Evolutionary conservation across 2,797 vertebrate species (phyloP), one percentile per base, ranked within the genome.

Genomic region (Siniperca obscura): DNA sequence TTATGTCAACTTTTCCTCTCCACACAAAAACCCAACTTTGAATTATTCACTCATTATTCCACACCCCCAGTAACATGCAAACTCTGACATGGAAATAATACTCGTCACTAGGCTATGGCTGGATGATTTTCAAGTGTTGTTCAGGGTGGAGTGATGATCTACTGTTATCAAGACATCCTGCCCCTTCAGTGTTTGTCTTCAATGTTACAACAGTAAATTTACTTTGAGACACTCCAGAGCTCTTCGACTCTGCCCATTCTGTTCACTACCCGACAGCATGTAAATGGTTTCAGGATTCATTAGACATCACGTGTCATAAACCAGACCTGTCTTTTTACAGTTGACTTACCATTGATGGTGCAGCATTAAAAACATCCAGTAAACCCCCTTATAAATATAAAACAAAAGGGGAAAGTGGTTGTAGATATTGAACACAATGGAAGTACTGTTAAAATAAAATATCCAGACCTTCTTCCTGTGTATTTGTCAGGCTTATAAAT

Each of bases 211-310:
- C 76, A 81, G 59, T 89, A 87, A 79, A 92, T 90, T 90, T 86
- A 85, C 88, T 89, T 70, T 0, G 77, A 84, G 84, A 81, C 87
- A 61, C 70, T 74, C 57, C 40, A 48, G 46, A 81, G 82, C 74
- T 84, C 73, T 38, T 68, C 59, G 30, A 11, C 71, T 53, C 57
- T 16, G 36, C 60, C 70, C n/a, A 5, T 27, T 89, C 67, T 74
- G 74, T 48, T 84, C 75, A 34, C 64, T 36, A 36, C 52, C 70
- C 4, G 64, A 75, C 86, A 66, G 64, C 84, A 89, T 86, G 86
- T 73, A 88, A 89, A 92, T 83, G 78, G 76, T 79, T 85, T 83
- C 61, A 48, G 81, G 89, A 91, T 90, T 91, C 87, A 88, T 89
- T 87, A 82, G 80, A 82, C 82, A 66, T 46, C 7, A 10, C 25